Evolutionary conservation across 2,797 vertebrate genomes (phyloP).

Genomic region (Dermochelys coriacea): DNA sequence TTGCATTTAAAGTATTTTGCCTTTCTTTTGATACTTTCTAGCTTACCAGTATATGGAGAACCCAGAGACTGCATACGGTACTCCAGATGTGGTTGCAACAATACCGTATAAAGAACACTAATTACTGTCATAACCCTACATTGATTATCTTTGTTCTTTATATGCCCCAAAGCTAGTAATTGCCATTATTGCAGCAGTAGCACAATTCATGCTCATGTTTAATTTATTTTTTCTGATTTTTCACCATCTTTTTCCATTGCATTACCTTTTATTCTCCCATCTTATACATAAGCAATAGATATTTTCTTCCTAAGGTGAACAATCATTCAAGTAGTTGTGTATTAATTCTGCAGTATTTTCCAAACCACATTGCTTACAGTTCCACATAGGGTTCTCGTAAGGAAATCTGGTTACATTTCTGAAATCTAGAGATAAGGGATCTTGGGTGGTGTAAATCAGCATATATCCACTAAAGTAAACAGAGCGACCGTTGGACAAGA

Average conservation of each 20-base stretch:
- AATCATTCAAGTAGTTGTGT: neutral
- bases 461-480: neutral
- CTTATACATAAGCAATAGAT: neutral
- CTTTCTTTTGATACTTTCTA: neutral
- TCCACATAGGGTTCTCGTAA: too few relatives aligned
- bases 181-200: neutral
- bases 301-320: neutral
- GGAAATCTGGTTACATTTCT: neutral
- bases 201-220: neutral
- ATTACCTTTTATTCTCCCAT: neutral
- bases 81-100: neutral
- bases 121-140: neutral
- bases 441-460: neutral
- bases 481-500: neutral
- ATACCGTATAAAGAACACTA: neutral
- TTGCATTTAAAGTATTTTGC: neutral
- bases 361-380: neutral
- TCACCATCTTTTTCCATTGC: neutral
- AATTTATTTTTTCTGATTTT: neutral
- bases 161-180: neutral
- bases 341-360: neutral
- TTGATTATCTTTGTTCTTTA: slow-evolving; percentile 10
- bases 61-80: neutral
- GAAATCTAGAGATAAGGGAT: neutral
- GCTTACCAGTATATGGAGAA: neutral